Base-by-base conservation (phyloP, 2,888 invertebrate species). In the Dryobotodes eremita region DNA sequence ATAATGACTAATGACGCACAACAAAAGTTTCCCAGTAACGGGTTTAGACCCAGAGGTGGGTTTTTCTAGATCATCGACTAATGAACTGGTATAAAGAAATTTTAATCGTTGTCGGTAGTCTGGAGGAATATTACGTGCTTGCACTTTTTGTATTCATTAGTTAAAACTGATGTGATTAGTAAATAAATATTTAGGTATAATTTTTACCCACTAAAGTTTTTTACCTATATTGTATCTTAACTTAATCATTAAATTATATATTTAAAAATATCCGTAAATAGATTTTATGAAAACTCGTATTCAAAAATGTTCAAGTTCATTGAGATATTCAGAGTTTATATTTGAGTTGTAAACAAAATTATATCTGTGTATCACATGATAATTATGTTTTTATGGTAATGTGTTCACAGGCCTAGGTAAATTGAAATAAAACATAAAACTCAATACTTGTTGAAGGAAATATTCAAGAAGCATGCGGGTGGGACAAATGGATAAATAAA, bases 31-130 rank as follows among this genome's bases (percentile, higher is more conserved):
- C 26, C 1, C 66, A 55, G n/a, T 78, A 66, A 66, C 73, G 36
- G 78, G 10, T 55, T 82, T 42, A 57, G n/a, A 57, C 15, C 23
- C 4, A n/a, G 26, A 13, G 6, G 20, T 0, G 62, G 74, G 53
- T 79, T 79, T 82, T 82, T 74, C 78, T 78, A 61, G n/a, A 61
- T n/a, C 31, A 36, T n/a, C n/a, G 10, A 68, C 13, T 20, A 59
- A 13, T 42, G n/a, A 31, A 76, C 36, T 62, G 48, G 26, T 69
- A n/a, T n/a, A 50, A 64, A 70, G 53, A 64, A 65, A 42, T 71
- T 15, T 15, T 10, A 1, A 50, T 59, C 7, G 8, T 66, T 31
- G 20, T 36, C 36, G 36, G 2, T 42, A 42, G 31, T 70, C 20
- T 31, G 31, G 26, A 73, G 42, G 31, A 82, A 62, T 62, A 68